These are phyloP conservation scores for Leucoraja ocellata DNA, from an alignment of 2,797 vertebrate species.

Conservation along the genomic window DNA sequence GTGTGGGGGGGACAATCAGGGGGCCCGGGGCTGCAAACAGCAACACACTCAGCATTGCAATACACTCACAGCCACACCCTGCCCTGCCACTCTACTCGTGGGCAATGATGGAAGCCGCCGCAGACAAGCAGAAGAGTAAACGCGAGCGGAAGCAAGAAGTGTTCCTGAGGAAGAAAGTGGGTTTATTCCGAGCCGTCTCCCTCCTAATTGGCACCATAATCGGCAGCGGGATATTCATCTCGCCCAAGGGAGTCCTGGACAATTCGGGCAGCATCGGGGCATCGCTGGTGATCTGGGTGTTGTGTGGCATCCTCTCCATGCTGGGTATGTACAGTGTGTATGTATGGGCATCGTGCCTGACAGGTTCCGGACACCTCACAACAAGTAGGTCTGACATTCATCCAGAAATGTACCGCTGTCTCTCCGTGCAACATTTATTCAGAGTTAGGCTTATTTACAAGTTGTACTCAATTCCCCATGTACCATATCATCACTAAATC, in stretches of 20 bases:
- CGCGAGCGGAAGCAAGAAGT: constrained; percentile 49
- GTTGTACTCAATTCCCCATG: not conserved
- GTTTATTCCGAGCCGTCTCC: constrained; percentile 62
- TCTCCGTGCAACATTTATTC: not conserved
- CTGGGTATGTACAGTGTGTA: constrained; percentile 68
- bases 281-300: constrained; percentile 69
- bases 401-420: too few species aligned
- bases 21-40: not conserved
- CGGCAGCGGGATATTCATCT: constrained; percentile 82
- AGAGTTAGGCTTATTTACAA: not conserved
- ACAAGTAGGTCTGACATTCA: too few species aligned
- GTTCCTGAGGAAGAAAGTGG: constrained; percentile 65
- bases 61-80: not conserved
- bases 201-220: constrained; percentile 74
- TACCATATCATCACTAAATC: not conserved
- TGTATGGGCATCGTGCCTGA: constrained; percentile 46
- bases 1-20: not conserved
- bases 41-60: not conserved
- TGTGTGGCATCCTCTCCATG: constrained; percentile 69
- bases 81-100: too few species aligned
- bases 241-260: constrained; percentile 75
- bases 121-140: not conserved
- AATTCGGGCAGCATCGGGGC: constrained; percentile 75
- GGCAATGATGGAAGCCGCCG: not conserved
- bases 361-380: too few species aligned